Base-by-base conservation (phyloP, 2,888 invertebrate genomes). In the Herminia tarsipennalis region DNA sequence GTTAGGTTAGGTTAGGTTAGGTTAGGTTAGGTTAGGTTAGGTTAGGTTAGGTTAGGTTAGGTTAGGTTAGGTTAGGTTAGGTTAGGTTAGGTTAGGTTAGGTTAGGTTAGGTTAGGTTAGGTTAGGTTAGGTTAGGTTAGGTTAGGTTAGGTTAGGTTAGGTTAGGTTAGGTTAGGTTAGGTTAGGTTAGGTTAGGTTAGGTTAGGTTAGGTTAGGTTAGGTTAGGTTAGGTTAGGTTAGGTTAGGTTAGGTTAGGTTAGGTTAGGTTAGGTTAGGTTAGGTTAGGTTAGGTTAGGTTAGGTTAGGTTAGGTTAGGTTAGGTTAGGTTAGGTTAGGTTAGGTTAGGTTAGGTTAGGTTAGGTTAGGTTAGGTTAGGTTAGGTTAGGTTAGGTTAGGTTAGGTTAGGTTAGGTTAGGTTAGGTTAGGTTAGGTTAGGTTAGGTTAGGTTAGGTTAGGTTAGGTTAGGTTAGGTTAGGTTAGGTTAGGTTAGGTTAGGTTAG, bases 171-270 rank as follows among this genome's bases (percentile, higher is more conserved):
- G 34, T 34, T 34, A 34, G 34, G 34, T 34, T 34, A 34, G 34
- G 34, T 34, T 34, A 34, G 34, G 34, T 34, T 34, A 34, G 34
- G 34, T 34, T 34, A 34, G 34, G 34, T 34, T 34, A 34, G 34
- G 34, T 34, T 34, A 34, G 34, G 34, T 34, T 34, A 34, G 34
- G 34, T 34, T 34, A 34, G 34, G 34, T 34, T 34, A 34, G 34
- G 34, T 34, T 34, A 34, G 34, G 34, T 34, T 34, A 34, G 34
- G 34, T 34, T 34, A 34, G 34, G 34, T 34, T 34, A 34, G 34
- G 34, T 34, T 34, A 34, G 34, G 34, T 34, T 34, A 34, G 34
- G 34, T 34, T 34, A 34, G 34, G 34, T 34, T 34, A 34, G 34
- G 34, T 34, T 34, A 34, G 34, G 34, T 34, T 34, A 34, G 34